Percentiles rank a stretch among this genome's conserved stretches.
These are phyloP conservation scores for Phymorhynchus buccinoides DNA, from an alignment of 1,140 invertebrate species.

Conservation along the genomic window DNA sequence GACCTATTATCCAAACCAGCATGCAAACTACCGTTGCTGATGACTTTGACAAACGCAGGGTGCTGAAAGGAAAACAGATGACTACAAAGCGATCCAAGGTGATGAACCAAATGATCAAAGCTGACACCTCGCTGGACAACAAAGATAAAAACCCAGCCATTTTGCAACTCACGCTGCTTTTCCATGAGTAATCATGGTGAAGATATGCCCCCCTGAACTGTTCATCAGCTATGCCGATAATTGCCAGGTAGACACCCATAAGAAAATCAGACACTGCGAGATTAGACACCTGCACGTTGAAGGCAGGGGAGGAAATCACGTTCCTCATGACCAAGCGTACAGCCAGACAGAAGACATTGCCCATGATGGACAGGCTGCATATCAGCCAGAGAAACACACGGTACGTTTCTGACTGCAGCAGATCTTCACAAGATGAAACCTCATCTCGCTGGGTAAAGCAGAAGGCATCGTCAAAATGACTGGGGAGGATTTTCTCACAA, in stretches of 20 bases:
- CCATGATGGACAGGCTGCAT: constrained; percentile 44
- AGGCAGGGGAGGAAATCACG: background rate
- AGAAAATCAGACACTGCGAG: constrained; percentile 59
- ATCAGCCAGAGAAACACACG: constrained; percentile 52
- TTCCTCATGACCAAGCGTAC: constrained; percentile 21
- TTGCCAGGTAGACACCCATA: constrained; percentile 65
- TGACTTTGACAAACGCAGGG: background rate
- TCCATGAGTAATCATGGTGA: constrained; percentile 53
- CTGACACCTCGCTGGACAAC: constrained; percentile 42
- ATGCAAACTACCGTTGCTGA: background rate
- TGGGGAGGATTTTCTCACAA: constrained; percentile 35
- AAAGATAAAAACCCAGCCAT: constrained; percentile 38
- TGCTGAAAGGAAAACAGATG: constrained; percentile 21
- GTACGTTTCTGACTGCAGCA: constrained; percentile 42
- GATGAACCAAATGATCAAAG: constrained; percentile 47
- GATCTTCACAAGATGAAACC: constrained; percentile 54
- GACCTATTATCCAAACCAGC: too few species aligned
- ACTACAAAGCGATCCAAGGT: constrained; percentile 46
- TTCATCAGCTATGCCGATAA: constrained; percentile 58
- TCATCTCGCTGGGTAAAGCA: constrained; percentile 45
- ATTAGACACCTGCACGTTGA: constrained; percentile 52
- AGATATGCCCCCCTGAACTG: constrained; percentile 56
- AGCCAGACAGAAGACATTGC: constrained; percentile 49
- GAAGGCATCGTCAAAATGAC: constrained; percentile 21
- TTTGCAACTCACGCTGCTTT: constrained; percentile 51